Conservation (phyloP, 2,113 vertebrate species). For the Actenoides hombroni region DNA sequence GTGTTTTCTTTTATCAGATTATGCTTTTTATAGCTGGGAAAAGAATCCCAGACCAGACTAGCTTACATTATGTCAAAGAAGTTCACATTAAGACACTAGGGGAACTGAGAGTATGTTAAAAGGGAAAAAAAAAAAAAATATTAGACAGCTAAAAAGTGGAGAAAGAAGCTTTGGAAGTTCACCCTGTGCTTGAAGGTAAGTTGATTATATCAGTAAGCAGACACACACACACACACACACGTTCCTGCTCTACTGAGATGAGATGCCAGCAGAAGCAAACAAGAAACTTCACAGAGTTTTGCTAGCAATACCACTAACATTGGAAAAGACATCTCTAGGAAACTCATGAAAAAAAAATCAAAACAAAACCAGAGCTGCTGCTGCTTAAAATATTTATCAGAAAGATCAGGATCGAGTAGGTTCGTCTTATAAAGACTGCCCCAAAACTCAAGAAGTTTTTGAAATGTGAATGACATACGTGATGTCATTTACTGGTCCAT, state of each 20-base stretch:
- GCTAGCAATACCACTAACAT: neutral
- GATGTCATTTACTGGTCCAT: neutral
- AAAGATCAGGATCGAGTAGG: neutral
- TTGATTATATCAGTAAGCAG: neutral
- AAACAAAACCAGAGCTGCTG: fast-evolving
- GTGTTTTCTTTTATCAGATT: neutral
- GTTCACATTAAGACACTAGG: neutral
- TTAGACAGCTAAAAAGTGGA: neutral
- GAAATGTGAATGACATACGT: neutral
- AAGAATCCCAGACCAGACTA: neutral
- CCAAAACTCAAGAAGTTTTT: neutral
- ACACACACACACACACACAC: fast-evolving
- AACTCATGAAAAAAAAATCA: neutral
- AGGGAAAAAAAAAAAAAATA: neutral
- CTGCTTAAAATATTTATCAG: neutral
- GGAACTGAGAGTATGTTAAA: neutral
- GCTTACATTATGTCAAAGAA: neutral
- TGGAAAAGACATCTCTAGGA: neutral
- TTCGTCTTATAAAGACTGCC: neutral
- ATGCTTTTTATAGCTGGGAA: neutral
- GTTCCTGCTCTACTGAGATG: neutral
- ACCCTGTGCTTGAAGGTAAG: neutral
- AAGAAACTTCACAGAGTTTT: neutral
- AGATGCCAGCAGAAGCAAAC: neutral
- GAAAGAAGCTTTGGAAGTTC: neutral